Evolutionary conservation across 2,113 vertebrate genomes (phyloP).

Genomic region (Bombycilla garrulus): DNA sequence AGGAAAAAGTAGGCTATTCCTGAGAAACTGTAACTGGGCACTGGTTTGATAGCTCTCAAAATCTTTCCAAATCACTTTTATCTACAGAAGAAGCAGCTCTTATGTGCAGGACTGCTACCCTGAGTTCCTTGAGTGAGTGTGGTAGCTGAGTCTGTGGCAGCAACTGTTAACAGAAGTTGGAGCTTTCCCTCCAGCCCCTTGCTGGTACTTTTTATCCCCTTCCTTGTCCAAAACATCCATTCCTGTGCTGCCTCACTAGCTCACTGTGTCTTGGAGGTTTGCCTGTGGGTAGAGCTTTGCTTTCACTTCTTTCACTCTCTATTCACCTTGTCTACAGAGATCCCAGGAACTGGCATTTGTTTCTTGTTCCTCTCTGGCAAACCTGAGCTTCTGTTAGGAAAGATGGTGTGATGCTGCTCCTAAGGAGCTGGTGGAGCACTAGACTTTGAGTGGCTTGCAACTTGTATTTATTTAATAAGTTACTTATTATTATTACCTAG

Average conservation of each 20-base stretch:
- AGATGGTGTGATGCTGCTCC: neutral
- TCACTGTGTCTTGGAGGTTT: neutral
- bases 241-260: rapidly evolving
- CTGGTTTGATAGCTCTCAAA: neutral
- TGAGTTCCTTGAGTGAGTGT: neutral
- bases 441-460: neutral
- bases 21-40: neutral
- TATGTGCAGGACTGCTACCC: neutral
- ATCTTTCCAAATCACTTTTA: neutral
- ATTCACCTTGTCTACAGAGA: neutral
- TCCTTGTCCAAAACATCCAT: neutral
- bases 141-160: neutral
- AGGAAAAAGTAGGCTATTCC: neutral
- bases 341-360: neutral
- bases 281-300: neutral
- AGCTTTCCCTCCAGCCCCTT: neutral
- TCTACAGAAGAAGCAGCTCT: neutral
- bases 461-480: neutral
- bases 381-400: neutral
- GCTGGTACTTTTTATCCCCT: neutral
- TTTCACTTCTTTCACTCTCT: neutral
- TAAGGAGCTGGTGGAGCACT: neutral
- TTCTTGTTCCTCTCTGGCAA: neutral
- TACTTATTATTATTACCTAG: neutral
- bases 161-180: neutral